These are phyloP conservation scores for Limenitis camilla DNA, from an alignment of 2,888 invertebrate genomes.

Conservation along the genomic window DNA sequence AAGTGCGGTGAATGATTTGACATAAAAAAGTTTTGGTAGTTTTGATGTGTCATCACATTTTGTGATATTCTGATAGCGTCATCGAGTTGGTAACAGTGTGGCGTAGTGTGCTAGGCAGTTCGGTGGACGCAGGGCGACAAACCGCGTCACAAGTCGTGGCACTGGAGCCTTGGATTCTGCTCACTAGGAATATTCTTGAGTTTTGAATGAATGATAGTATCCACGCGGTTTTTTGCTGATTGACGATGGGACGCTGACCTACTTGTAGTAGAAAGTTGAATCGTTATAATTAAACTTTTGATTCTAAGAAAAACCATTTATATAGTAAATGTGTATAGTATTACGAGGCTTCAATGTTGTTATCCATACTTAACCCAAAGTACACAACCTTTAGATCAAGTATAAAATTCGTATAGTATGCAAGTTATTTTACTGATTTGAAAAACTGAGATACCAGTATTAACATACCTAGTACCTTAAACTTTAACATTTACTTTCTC, in stretches of 20 bases:
- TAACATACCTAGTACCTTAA: too few relatives aligned
- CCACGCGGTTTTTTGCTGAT: conserved; percentile 25
- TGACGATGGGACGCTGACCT: conserved; percentile 32
- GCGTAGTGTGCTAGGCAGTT: conserved; percentile 36
- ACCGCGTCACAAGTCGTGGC: conserved; percentile 51
- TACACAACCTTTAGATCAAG: too few relatives aligned
- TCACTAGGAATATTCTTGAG: conserved; percentile 41
- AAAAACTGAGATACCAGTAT: too few relatives aligned
- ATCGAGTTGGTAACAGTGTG: conserved; percentile 39
- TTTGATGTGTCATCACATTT: conserved; percentile 5
- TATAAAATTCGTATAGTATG: too few relatives aligned
- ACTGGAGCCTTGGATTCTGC: conserved; percentile 25
- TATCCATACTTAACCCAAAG: too few relatives aligned
- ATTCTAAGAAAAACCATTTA: background rate
- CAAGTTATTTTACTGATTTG: too few relatives aligned
- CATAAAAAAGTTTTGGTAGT: background rate
- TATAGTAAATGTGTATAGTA: background rate
- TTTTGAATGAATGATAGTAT: conserved; percentile 18
- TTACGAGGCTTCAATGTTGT: too few relatives aligned
- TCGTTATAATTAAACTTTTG: conserved; percentile 13
- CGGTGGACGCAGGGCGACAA: conserved; percentile 48
- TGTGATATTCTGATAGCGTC: conserved; percentile 53
- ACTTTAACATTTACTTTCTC: too few relatives aligned
- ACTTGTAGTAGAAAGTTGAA: conserved; percentile 35
- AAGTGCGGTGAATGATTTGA: background rate